phyloP scores from a whole-genome alignment of 2,888 invertebrate genomes.

The Phytoseiulus persimilis region DNA sequence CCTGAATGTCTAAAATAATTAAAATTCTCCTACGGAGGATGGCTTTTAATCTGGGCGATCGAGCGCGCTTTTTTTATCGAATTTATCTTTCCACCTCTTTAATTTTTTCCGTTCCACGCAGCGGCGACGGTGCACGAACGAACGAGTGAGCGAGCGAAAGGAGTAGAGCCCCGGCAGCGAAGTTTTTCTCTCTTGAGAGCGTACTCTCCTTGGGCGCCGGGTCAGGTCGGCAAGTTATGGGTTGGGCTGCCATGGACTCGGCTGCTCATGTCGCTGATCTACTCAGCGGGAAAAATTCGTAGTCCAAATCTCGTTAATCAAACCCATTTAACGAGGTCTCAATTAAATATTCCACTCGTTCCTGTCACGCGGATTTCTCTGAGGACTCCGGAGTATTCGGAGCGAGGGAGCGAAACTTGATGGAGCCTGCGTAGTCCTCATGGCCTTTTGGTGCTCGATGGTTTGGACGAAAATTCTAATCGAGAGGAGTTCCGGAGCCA shows the following conservation, averaged over 20 bases:
- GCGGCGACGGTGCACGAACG: neutral
- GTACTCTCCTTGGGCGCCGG: neutral
- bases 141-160: neutral
- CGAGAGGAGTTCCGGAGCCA: too few species aligned
- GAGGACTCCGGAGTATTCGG: too few species aligned
- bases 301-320: neutral
- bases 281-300: neutral
- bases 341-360: neutral
- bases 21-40: neutral
- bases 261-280: neutral
- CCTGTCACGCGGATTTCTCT: neutral
- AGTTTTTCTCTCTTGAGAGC: neutral
- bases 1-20: conserved; percentile 5
- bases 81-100: conserved; percentile 5
- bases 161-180: neutral
- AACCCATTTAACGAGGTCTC: neutral
- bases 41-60: neutral
- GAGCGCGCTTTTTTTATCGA: neutral
- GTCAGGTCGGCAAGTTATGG: neutral
- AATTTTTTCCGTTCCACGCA: neutral
- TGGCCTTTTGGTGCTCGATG: too few species aligned
- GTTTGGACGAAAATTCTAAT: too few species aligned
- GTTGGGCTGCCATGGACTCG: neutral
- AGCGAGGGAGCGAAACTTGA: too few species aligned
- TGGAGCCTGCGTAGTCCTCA: too few species aligned